Base-by-base conservation (phyloP, 2,797 vertebrate genomes). In the Syngnathus rostellatus region DNA sequence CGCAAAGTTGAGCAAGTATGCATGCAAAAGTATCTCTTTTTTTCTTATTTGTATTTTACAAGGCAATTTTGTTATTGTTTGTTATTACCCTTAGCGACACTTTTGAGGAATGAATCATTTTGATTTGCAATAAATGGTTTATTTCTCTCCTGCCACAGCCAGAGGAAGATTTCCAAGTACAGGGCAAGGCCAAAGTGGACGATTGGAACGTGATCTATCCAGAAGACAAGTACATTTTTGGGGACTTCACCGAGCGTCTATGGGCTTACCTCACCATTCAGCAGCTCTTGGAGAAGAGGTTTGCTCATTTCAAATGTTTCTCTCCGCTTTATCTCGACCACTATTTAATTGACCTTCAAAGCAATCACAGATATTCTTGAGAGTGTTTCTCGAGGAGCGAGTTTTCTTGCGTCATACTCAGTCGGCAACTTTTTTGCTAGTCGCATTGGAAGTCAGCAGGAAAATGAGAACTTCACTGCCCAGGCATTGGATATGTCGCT, bases 191-290 rank as follows among this genome's bases (percentile, higher is more conserved):
- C 71, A 77, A 31, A 31, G 66, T 0, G n/a, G 85, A 54, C 64
- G 89, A 93, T 54, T 91, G 90, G 84, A 82, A 81, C 9, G 71
- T 85, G 37, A 66, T 85, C 8, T 95, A 94, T 74, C 85, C 79
- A 60, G 82, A 92, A 6, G 88, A 90, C 54, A 84, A 83, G 57
- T 96, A 98, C 75, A 92, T 97, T 77, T 98, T 95, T 83, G 92
- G 92, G 66, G 89, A 92, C 70, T 97, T 93, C 85, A 93, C 89
- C 41, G 95, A 98, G 83, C 93, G 92, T 64, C 80, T 98, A 21
- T 98, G 96, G 96, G 95, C 95, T 1, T 95, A 95, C 71, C 83
- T 98, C 76, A 96, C 89, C 62, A 93, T 97, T 70, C 92, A 95
- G 38, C 94, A 98, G 63, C 88, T 94, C 8, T 83, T 97, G 65